A percentile compares a stretch with the other conserved stretches of the same genome.
Conservation (phyloP, 2,888 invertebrate genomes). For the Lobophora halterata region DNA sequence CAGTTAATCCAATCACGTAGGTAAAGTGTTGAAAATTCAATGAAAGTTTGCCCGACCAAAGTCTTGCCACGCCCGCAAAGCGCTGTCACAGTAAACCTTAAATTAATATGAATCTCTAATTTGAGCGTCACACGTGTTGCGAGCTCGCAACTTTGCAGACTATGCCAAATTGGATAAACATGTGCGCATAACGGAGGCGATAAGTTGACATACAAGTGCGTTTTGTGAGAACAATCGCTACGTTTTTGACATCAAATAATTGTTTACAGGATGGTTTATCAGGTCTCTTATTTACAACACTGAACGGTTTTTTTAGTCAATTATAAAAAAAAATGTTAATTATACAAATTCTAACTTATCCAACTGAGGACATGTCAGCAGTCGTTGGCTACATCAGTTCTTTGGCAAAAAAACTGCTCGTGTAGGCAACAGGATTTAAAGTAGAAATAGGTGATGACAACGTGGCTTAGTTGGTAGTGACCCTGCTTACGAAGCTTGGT, state of each 20-base stretch:
- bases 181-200: slow-evolving; percentile 60
- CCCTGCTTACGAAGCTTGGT: too few species aligned
- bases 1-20: slow-evolving; percentile 39
- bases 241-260: slow-evolving; percentile 7
- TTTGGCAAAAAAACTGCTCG: too few species aligned
- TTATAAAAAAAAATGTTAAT: too few species aligned
- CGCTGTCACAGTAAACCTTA: slow-evolving; percentile 64
- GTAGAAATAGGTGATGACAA: too few species aligned
- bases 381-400: too few species aligned
- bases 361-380: too few species aligned
- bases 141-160: slow-evolving; percentile 78
- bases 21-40: slow-evolving; percentile 45
- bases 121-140: slow-evolving; percentile 77
- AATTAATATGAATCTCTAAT: slow-evolving; percentile 81
- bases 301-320: too few species aligned
- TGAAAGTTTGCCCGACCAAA: slow-evolving; percentile 44
- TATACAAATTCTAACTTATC: too few species aligned
- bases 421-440: too few species aligned
- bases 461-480: too few species aligned
- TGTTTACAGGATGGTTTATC: too few species aligned
- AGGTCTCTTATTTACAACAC: too few species aligned
- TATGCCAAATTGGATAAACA: slow-evolving; percentile 78
- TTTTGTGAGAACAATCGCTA: slow-evolving; percentile 18
- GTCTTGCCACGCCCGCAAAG: slow-evolving; percentile 42
- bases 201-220: slow-evolving; percentile 37